Evolutionary conservation across 2,888 invertebrate genomes (phyloP).

Genomic region (Mycalesis mineus): DNA sequence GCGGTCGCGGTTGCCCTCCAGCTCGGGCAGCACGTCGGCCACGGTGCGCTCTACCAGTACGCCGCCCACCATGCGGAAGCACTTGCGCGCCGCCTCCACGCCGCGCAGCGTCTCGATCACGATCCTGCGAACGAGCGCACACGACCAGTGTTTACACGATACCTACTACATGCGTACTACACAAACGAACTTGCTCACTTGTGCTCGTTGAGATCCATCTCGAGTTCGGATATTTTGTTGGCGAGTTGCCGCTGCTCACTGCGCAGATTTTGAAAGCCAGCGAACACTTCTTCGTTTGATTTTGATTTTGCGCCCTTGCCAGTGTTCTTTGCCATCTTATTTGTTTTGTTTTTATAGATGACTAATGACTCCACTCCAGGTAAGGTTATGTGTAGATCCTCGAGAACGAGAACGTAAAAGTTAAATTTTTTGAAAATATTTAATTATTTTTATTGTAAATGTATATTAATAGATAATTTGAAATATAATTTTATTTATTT

Average conservation of each 20-base stretch:
- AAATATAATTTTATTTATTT: background rate
- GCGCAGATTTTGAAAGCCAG: slow-evolving; percentile 91
- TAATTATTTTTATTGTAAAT: background rate
- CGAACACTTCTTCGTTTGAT: slow-evolving; percentile 88
- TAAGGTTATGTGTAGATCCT: slow-evolving; percentile 12
- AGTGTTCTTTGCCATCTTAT: slow-evolving; percentile 53
- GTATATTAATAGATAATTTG: background rate
- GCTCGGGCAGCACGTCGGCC: slow-evolving; percentile 91
- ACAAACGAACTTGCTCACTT: slow-evolving; percentile 79
- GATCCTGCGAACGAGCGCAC: slow-evolving; percentile 78
- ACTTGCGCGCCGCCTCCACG: slow-evolving; percentile 90
- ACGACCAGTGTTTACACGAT: too few species aligned
- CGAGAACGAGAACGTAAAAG: too few species aligned
- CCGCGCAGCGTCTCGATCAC: slow-evolving; percentile 95
- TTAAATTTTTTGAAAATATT: too few species aligned
- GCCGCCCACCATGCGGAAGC: slow-evolving; percentile 96
- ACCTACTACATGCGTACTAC: too few species aligned
- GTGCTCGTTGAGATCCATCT: slow-evolving; percentile 97
- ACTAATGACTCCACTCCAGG: too few species aligned
- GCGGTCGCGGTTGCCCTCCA: slow-evolving; percentile 88
- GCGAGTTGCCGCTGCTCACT: slow-evolving; percentile 92
- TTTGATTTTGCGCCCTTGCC: slow-evolving; percentile 64
- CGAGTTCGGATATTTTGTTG: slow-evolving; percentile 93
- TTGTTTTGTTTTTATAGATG: background rate
- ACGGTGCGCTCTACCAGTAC: slow-evolving; percentile 95